Base-by-base conservation (phyloP, 2,888 invertebrate species). In the Chrysomela aeneicollis region DNA sequence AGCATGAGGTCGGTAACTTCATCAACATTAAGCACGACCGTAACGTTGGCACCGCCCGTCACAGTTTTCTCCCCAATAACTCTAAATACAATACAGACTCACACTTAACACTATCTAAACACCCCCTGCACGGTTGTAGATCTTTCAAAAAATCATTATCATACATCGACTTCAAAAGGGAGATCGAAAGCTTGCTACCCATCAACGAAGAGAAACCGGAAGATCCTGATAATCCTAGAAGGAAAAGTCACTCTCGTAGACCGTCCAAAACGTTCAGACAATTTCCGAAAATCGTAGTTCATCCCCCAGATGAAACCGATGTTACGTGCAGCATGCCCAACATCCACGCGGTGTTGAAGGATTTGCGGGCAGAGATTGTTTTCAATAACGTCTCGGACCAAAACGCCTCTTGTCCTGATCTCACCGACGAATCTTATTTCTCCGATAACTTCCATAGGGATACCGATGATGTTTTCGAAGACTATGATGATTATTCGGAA, bases 291-390 rank as follows among this genome's bases (percentile, higher is more conserved):
- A 79, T 81, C 35, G 73, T 80, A 0, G 71, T 81, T 2, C 74
- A 78, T 50, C 80, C 81, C 0, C 79, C 80, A 0, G 74, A 75
- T 17, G 79, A 79, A 26, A 73, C 75, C 10, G 73, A 73, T 22
- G 59, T 79, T n/a, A 81, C 82, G 0, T 77, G 70, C 52, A 82
- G 82, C 67, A 73, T 83, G 70, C 82, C 83, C 0, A 78, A 83
- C 67, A 79, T 83, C 49, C 69, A 74, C 55, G 69, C 57, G 19
- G 68, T 58, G 15, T 53, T 66, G 9, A 52, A 71, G 8, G 64
- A 69, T 19, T 42, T 52, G 26, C 52, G 46, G 21, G 57, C 49
- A 1, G 62, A 58, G 8, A 37, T 52, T 4, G 64, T 65, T 37
- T 64, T 72, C 18, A 74, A 75, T 66, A 77, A 77, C 53, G 76